phyloP scores from a whole-genome alignment of 2,888 invertebrate species.

The Calliphora vomitoria region DNA sequence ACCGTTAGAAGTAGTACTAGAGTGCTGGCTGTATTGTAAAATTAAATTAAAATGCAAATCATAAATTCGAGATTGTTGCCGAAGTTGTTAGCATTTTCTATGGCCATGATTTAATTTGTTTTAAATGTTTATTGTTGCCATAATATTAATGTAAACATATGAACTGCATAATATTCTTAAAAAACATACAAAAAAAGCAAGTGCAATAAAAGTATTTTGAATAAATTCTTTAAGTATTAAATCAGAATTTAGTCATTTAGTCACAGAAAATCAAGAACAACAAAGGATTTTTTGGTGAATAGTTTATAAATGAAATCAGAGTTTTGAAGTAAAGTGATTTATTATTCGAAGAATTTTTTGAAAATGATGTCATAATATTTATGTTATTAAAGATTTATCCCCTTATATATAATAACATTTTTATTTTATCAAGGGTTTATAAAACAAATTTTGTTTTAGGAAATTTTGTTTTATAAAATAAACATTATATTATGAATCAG shows the following conservation, averaged over 20 bases:
- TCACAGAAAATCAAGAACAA: not conserved
- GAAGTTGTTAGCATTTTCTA: constrained; percentile 40
- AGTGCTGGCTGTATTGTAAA: constrained; percentile 10
- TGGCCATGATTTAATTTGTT: constrained; percentile 34
- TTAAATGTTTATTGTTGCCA: constrained; percentile 12
- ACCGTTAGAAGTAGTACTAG: constrained; percentile 7
- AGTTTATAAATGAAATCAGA: too few relatives aligned
- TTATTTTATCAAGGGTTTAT: too few relatives aligned
- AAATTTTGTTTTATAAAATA: too few relatives aligned
- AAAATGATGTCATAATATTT: too few relatives aligned
- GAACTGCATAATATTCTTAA: not conserved
- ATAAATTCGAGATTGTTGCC: constrained; percentile 30
- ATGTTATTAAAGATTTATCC: too few relatives aligned
- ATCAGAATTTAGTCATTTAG: not conserved
- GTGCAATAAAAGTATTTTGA: not conserved
- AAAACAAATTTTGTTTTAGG: too few relatives aligned
- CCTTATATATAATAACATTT: too few relatives aligned
- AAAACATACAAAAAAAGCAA: not conserved
- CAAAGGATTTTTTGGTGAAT: not conserved
- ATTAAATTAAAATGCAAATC: constrained; percentile 57
- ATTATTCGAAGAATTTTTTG: too few relatives aligned
- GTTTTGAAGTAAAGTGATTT: too few relatives aligned
- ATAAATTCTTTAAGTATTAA: not conserved
- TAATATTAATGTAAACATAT: not conserved
- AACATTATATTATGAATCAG: too few relatives aligned